Base-by-base conservation (phyloP, 2,797 vertebrate species). In the Myripristis murdjan region DNA sequence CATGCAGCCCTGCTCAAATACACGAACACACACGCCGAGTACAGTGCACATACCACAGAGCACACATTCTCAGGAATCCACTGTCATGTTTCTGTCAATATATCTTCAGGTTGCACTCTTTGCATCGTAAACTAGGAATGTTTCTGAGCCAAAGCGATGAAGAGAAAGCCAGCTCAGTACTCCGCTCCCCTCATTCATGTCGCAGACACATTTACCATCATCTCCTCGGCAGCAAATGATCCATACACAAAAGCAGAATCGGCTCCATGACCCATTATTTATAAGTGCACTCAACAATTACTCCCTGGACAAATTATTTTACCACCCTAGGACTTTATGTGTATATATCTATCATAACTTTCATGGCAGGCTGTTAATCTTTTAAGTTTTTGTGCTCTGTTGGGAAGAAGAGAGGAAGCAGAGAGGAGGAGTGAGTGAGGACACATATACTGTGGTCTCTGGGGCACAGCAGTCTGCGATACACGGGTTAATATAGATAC, bases 31-130 rank as follows among this genome's bases (percentile, higher is more conserved):
- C 28, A 35, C 51, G 44, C 35, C 24, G 41, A 61, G 5, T 4
- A 49, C 20, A 31, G 33, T 12, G 22, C 46, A 10, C 62, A 64
- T 8, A 58, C 55, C 57, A 24, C 20, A 35, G 7, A 10, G 55
- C 18, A 59, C 35, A 69, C 73, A 87, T 88, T 86, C 80, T 74
- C 65, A 53, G 59, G 69, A 87, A 81, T 86, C 79, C 85, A 64
- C 39, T 71, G 77, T 86, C 83, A 83, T 82, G 64, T 75, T 89
- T 80, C 82, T 91, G 80, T 87, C 87, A 88, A 51, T 75, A 37
- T 75, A 83, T 70, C 84, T 79, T 87, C 87, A 88, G 81, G 80
- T 84, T 82, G 58, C 78, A 72, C 77, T 58, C 51, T 11, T 35
- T 53, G 49, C 41, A 65, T 77, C 56, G 64, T 72, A 71, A 74